These are phyloP conservation scores for Enteromius afrohamiltoni DNA, from an alignment of 2,797 vertebrate species.

Conservation along the genomic window DNA sequence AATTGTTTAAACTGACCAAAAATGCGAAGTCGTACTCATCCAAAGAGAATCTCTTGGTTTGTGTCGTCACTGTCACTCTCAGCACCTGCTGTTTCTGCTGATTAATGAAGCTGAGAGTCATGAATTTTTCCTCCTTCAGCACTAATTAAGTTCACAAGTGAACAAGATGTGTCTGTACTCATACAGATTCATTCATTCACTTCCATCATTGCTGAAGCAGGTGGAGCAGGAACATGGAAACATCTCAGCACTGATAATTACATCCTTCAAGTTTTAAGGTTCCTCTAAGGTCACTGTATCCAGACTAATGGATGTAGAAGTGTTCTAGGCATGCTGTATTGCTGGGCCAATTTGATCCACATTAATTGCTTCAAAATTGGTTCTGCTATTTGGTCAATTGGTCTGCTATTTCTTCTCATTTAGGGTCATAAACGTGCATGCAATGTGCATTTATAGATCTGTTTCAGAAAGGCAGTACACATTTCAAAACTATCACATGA, in stretches of 20 bases:
- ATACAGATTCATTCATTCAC: background rate
- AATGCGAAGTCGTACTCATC: background rate
- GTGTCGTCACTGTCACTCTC: background rate
- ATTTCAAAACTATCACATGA: too few relatives aligned
- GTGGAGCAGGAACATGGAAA: background rate
- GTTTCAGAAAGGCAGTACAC: background rate
- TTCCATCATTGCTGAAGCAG: background rate
- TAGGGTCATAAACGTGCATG: background rate
- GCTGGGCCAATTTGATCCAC: background rate
- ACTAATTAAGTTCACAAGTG: background rate
- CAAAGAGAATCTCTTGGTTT: background rate
- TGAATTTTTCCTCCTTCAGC: conserved; percentile 9
- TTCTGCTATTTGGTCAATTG: background rate
- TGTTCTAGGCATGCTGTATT: background rate
- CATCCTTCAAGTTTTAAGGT: background rate
- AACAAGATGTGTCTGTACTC: background rate
- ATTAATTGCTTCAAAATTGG: background rate
- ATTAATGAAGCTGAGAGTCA: background rate
- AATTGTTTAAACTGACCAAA: background rate
- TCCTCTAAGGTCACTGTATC: background rate
- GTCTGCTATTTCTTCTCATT: background rate
- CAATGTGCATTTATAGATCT: background rate
- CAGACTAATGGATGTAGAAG: background rate
- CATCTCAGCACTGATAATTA: background rate
- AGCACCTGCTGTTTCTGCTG: conserved; percentile 3